A percentile compares a stretch with the other conserved stretches of the same genome.
These are phyloP conservation scores for Eledone cirrhosa DNA, from an alignment of 2,888 invertebrate genomes.

Conservation along the genomic window DNA sequence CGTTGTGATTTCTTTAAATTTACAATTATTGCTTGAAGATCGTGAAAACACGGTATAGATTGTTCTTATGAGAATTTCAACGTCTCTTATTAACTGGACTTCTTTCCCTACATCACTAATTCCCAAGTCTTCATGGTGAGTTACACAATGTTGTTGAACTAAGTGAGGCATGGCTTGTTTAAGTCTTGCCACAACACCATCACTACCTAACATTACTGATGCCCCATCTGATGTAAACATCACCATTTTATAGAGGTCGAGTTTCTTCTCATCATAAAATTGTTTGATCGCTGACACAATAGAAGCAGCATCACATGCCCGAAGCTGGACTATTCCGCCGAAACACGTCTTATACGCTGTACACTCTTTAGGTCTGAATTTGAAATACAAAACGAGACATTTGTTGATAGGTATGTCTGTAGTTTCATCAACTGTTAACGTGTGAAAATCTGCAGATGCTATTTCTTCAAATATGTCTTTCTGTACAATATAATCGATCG, in stretches of 20 bases:
- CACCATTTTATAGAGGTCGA: neutral
- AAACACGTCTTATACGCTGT: neutral
- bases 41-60: neutral
- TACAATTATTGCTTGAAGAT: neutral
- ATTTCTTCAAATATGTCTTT: constrained; percentile 15
- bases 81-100: neutral
- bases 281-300: neutral
- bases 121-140: neutral
- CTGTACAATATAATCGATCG: neutral
- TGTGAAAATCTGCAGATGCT: neutral
- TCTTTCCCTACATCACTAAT: neutral
- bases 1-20: neutral
- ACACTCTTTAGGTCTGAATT: constrained; percentile 9
- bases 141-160: neutral
- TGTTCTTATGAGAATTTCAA: neutral
- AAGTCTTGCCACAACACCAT: neutral
- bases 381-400: neutral
- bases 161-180: neutral
- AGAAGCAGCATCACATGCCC: neutral
- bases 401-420: neutral
- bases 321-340: constrained; percentile 1
- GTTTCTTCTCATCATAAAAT: neutral
- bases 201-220: neutral
- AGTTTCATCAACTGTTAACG: neutral
- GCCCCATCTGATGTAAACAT: neutral